Evolutionary conservation across 2,888 invertebrate species (phyloP).

Genomic region (Teinopalpus imperialis): DNA sequence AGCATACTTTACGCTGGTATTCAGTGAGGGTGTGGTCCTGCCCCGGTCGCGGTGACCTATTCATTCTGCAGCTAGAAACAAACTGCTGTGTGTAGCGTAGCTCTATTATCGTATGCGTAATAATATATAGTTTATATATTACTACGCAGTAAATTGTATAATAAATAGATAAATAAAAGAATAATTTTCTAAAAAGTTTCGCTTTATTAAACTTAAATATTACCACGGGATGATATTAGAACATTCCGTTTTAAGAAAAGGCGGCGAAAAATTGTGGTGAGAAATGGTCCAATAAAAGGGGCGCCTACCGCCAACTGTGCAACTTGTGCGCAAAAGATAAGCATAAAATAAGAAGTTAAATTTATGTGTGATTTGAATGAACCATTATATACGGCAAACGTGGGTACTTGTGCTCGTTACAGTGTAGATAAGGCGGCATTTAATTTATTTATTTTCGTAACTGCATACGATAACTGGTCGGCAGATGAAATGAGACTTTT

Average conservation of each 20-base stretch:
- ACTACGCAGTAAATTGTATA: no score
- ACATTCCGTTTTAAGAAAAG: constrained; percentile 8
- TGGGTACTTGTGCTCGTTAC: not conserved
- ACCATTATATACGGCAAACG: constrained; percentile 7
- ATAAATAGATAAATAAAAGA: no score
- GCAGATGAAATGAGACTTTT: no score
- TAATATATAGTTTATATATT: no score
- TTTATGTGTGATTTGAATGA: constrained; percentile 14
- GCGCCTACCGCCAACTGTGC: constrained; percentile 6
- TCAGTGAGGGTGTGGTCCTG: no score
- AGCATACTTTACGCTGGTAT: no score
- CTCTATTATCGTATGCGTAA: no score
- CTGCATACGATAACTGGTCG: no score
- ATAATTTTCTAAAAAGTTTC: not conserved
- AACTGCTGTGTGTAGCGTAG: no score
- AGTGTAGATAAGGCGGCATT: not conserved
- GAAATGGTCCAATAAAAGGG: constrained; percentile 8
- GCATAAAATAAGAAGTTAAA: constrained; percentile 16
- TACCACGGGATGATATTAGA: constrained; percentile 6
- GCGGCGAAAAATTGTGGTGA: constrained; percentile 1
- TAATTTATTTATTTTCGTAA: constrained; percentile 9
- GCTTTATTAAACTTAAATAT: not conserved
- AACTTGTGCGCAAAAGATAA: constrained; percentile 13
- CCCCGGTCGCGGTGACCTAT: no score
- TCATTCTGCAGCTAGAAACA: no score